These are phyloP conservation scores for Gonocerus acuteangulatus DNA, from an alignment of 2,888 invertebrate genomes.

Conservation along the genomic window DNA sequence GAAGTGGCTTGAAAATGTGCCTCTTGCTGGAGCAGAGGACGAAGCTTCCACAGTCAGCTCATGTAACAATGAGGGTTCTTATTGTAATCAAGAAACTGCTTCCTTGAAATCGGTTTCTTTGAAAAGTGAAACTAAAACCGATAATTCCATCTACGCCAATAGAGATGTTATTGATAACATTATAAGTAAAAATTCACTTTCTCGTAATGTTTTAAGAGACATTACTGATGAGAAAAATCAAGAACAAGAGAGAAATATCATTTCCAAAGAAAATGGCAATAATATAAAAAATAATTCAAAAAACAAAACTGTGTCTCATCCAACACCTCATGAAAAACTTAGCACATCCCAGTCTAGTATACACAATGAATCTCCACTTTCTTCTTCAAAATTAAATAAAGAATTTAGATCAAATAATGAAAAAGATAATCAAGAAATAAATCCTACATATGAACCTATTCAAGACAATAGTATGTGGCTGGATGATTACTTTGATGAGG, in stretches of 20 bases:
- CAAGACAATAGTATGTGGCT: conserved; percentile 5
- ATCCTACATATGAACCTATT: conserved; percentile 3
- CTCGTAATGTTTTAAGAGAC: no score
- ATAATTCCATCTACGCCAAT: conserved; percentile 3
- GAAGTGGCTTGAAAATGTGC: conserved; percentile 68
- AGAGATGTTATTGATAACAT: conserved; percentile 4
- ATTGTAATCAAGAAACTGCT: not conserved
- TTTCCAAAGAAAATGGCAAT: no score
- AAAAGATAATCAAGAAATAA: conserved; percentile 1
- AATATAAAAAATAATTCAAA: no score
- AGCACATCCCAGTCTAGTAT: no score
- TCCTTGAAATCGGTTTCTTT: not conserved
- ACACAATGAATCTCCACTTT: not conserved
- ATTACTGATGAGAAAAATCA: no score
- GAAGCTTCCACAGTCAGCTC: not conserved
- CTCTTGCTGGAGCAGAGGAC: conserved; percentile 40
- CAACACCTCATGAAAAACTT: no score
- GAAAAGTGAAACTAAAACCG: not conserved
- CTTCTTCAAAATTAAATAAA: not conserved
- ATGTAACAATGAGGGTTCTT: not conserved
- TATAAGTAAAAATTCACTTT: not conserved
- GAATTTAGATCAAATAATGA: not conserved
- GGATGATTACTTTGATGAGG: conserved; percentile 63
- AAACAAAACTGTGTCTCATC: no score
- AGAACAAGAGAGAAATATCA: no score